Evolutionary conservation across 2,888 invertebrate species (phyloP).

Genomic region (Ectemnius continuus): DNA sequence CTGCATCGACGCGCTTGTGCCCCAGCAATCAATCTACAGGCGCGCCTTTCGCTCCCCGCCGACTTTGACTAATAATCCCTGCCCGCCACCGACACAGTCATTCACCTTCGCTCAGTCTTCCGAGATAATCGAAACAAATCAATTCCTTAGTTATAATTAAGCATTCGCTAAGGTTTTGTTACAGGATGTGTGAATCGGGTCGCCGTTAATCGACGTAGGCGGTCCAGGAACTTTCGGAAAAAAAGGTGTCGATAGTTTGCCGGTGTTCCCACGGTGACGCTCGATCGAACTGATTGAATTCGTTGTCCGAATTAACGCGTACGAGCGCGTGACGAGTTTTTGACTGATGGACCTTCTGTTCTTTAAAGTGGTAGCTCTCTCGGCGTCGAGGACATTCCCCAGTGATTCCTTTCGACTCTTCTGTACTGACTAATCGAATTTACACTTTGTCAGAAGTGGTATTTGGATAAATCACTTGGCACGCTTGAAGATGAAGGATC

Average conservation of each 20-base stretch:
- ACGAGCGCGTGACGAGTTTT: background rate
- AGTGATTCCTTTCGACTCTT: too few relatives aligned
- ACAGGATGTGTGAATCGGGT: background rate
- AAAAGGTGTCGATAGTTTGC: background rate
- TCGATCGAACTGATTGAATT: slow-evolving; percentile 4
- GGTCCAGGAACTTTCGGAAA: background rate
- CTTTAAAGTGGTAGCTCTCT: background rate
- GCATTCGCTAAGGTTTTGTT: too few relatives aligned
- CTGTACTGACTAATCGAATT: background rate
- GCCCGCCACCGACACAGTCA: background rate
- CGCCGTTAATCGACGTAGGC: background rate
- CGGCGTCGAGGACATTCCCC: background rate
- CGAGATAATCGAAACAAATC: too few relatives aligned
- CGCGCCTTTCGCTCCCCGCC: slow-evolving; percentile 34
- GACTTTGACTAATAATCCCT: slow-evolving; percentile 25
- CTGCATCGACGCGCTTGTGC: slow-evolving; percentile 32
- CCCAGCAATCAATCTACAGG: slow-evolving; percentile 64
- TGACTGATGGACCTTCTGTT: background rate
- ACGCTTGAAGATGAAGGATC: too few relatives aligned
- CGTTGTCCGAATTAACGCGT: slow-evolving; percentile 4
- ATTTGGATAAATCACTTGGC: background rate
- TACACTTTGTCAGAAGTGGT: background rate
- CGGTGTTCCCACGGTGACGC: background rate
- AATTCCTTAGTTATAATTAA: too few relatives aligned
- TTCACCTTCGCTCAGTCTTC: background rate